phyloP scores from a whole-genome alignment of 2,888 invertebrate species.

The Metallyticus violacea region DNA sequence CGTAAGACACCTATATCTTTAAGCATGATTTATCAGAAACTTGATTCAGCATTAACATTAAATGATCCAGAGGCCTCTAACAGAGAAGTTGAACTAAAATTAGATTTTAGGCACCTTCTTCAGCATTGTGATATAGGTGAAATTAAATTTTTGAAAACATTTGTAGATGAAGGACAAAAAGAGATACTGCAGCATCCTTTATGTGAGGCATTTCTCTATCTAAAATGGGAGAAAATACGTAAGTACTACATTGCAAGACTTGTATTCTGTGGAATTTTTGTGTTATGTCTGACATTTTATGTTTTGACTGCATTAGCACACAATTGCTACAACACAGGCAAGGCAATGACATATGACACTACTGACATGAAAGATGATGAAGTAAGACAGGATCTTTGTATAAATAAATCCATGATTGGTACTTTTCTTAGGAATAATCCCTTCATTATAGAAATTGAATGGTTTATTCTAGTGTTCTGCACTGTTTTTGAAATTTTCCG shows the following conservation, averaged over 20 bases:
- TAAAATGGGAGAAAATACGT: conserved; percentile 88
- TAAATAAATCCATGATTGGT: conserved; percentile 74
- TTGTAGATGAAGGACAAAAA: conserved; percentile 86
- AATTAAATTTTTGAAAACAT: conserved; percentile 81
- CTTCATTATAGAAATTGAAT: conserved; percentile 75
- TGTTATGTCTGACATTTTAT: conserved; percentile 75
- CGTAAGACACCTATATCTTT: conserved; percentile 83
- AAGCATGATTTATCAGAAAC: conserved; percentile 75
- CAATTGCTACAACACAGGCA: conserved; percentile 79
- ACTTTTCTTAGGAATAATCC: conserved; percentile 73
- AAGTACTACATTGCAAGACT: conserved; percentile 81
- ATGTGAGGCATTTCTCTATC: conserved; percentile 81
- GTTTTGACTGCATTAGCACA: conserved; percentile 79
- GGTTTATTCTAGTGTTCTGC: conserved; percentile 77
- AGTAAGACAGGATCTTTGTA: conserved; percentile 62
- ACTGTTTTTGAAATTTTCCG: conserved; percentile 77
- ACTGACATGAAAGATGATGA: background rate
- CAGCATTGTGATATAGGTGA: conserved; percentile 82
- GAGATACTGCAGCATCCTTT: conserved; percentile 82
- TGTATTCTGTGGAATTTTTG: conserved; percentile 75
- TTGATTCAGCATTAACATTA: conserved; percentile 68
- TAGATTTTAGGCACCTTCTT: conserved; percentile 78
- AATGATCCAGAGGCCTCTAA: conserved; percentile 47
- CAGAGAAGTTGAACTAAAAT: conserved; percentile 75
- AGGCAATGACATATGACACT: conserved; percentile 54